Evolutionary conservation across 2,888 invertebrate species (phyloP).

Genomic region (Eilema sororculum): DNA sequence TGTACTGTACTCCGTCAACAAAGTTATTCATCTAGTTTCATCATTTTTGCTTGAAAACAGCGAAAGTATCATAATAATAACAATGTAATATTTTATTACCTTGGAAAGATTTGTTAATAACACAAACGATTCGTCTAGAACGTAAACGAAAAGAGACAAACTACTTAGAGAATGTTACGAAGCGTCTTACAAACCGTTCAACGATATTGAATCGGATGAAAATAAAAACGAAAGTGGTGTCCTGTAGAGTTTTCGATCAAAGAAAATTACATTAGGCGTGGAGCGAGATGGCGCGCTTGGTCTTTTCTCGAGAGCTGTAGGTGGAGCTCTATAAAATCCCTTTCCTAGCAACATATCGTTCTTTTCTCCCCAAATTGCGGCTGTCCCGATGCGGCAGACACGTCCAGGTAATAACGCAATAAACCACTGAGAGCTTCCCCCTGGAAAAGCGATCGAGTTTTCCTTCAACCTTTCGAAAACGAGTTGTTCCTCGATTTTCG

Average conservation of each 20-base stretch:
- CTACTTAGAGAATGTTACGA: constrained; percentile 52
- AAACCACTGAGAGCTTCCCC: constrained; percentile 86
- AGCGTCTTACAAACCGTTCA: constrained; percentile 66
- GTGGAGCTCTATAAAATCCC: constrained; percentile 81
- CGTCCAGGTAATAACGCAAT: constrained; percentile 87
- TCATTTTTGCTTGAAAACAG: no score
- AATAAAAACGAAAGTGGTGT: constrained; percentile 78
- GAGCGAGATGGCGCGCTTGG: constrained; percentile 65
- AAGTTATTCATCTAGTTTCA: background rate
- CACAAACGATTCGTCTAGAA: constrained; percentile 48
- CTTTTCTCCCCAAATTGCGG: constrained; percentile 84
- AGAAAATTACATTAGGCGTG: constrained; percentile 80
- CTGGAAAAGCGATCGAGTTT: constrained; percentile 86
- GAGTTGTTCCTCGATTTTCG: constrained; percentile 78
- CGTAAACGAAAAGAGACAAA: constrained; percentile 47
- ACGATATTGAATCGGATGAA: constrained; percentile 79
- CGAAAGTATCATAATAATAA: background rate
- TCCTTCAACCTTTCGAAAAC: constrained; percentile 83
- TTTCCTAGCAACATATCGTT: constrained; percentile 83
- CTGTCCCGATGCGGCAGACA: constrained; percentile 83
- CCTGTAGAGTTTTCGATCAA: constrained; percentile 81
- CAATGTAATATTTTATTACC: constrained; percentile 42
- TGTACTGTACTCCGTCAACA: background rate
- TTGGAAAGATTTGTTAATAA: constrained; percentile 38
- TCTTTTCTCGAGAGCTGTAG: constrained; percentile 71